phyloP scores from a whole-genome alignment of 2,888 invertebrate genomes.

The Helobdella robusta region DNA sequence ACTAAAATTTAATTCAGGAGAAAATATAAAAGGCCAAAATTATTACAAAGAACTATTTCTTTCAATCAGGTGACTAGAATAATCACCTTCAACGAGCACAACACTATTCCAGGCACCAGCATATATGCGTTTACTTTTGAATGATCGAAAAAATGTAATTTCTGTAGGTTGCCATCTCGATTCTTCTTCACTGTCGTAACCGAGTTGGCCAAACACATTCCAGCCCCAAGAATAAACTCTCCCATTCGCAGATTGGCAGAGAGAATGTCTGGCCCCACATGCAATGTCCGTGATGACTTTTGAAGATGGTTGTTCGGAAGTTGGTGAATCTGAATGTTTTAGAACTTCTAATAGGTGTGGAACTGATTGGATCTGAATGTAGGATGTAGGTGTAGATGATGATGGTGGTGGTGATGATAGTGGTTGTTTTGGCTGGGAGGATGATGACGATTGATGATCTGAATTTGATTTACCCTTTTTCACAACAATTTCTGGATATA shows the following conservation, averaged over 20 bases:
- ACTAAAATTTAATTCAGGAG: too few species aligned
- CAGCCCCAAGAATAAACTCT: slow-evolving; percentile 67
- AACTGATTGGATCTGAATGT: background rate
- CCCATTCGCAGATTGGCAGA: slow-evolving; percentile 55
- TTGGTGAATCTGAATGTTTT: background rate
- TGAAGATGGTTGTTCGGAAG: background rate
- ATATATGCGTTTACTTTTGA: background rate
- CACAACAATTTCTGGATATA: too few species aligned
- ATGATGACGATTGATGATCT: background rate
- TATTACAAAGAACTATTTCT: too few species aligned
- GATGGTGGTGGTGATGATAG: background rate
- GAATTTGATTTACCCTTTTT: background rate
- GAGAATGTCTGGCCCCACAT: slow-evolving; percentile 20
- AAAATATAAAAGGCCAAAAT: too few species aligned
- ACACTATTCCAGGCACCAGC: too few species aligned
- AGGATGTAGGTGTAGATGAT: background rate
- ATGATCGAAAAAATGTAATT: too few species aligned
- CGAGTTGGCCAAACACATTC: slow-evolving; percentile 73
- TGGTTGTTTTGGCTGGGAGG: background rate
- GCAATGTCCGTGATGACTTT: slow-evolving; percentile 9
- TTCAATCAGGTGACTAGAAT: too few species aligned
- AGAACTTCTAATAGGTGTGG: background rate
- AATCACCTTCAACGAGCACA: too few species aligned
- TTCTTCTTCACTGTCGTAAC: slow-evolving; percentile 40
- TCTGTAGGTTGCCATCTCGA: too few species aligned